phyloP scores from a whole-genome alignment of 2,113 vertebrate species.

The Xenopus tropicalis region DNA sequence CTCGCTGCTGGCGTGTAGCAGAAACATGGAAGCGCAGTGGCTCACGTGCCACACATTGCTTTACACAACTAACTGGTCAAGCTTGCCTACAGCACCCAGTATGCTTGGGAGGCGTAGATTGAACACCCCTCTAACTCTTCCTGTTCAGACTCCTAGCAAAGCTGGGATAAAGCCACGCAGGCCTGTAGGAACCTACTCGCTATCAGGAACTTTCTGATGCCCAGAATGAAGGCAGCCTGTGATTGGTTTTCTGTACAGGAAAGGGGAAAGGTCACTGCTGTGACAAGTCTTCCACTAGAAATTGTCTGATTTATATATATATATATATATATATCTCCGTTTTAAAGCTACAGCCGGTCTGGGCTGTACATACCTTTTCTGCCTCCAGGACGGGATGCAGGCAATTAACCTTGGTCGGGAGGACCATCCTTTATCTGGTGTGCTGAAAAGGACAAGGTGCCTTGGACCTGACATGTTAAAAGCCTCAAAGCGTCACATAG shows the following conservation, averaged over 20 bases:
- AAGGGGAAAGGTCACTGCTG: slow-evolving; percentile 15
- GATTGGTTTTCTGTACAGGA: background rate
- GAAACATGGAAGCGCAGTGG: background rate
- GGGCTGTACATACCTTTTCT: background rate
- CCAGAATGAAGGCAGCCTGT: too few relatives aligned
- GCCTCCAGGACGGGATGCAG: slow-evolving; percentile 1
- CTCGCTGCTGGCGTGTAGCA: background rate
- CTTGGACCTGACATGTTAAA: slow-evolving; percentile 44
- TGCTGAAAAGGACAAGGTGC: slow-evolving; percentile 33
- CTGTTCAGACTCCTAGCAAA: background rate
- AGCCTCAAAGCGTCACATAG: slow-evolving; percentile 37
- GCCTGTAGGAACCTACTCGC: too few relatives aligned
- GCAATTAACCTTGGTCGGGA: slow-evolving; percentile 1
- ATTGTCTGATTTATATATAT: background rate
- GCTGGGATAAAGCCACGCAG: too few relatives aligned
- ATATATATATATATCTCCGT: background rate
- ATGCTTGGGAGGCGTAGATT: too few relatives aligned
- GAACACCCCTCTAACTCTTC: too few relatives aligned
- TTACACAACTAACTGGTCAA: too few relatives aligned
- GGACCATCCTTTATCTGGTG: slow-evolving; percentile 10
- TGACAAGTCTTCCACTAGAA: slow-evolving; percentile 40
- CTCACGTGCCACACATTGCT: background rate
- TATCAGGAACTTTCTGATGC: too few relatives aligned
- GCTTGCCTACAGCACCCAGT: too few relatives aligned
- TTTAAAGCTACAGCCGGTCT: background rate